Conservation (phyloP, 1,140 invertebrate species). For the Neodiprion virginianus region DNA sequence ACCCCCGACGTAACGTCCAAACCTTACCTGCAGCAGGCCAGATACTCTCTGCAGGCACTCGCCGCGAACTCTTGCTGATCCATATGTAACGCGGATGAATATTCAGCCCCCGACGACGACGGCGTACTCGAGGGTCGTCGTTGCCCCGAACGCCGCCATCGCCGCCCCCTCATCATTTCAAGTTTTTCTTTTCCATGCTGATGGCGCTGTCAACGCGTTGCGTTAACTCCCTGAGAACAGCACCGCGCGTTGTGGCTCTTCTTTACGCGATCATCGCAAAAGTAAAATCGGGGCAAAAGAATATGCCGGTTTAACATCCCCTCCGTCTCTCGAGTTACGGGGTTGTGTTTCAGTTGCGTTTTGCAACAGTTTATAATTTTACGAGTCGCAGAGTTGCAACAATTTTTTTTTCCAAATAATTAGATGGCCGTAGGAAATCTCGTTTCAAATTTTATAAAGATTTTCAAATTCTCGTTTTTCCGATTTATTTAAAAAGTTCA, state of each 20-base stretch:
- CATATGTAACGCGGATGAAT: constrained; percentile 63
- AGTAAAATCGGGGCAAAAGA: neutral
- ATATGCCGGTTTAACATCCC: neutral
- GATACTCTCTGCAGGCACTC: neutral
- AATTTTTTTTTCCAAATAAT: no score
- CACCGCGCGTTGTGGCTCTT: neutral
- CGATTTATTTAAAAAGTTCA: no score
- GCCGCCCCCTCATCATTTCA: neutral
- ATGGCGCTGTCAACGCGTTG: constrained; percentile 27
- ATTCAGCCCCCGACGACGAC: constrained; percentile 47
- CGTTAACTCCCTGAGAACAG: constrained; percentile 25
- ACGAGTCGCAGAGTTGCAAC: no score
- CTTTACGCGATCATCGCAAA: neutral
- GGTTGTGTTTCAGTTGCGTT: no score
- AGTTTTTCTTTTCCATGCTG: constrained; percentile 26
- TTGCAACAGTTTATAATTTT: no score
- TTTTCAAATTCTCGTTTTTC: no score
- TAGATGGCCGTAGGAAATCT: no score
- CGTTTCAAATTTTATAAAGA: no score
- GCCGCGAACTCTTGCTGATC: constrained; percentile 43
- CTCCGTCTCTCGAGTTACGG: no score
- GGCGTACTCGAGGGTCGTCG: neutral
- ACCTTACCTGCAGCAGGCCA: neutral
- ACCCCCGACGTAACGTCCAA: neutral
- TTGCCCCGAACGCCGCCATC: constrained; percentile 10